Base-by-base conservation (phyloP, 2,888 invertebrate species). In the Caenorhabditis panamensis region DNA sequence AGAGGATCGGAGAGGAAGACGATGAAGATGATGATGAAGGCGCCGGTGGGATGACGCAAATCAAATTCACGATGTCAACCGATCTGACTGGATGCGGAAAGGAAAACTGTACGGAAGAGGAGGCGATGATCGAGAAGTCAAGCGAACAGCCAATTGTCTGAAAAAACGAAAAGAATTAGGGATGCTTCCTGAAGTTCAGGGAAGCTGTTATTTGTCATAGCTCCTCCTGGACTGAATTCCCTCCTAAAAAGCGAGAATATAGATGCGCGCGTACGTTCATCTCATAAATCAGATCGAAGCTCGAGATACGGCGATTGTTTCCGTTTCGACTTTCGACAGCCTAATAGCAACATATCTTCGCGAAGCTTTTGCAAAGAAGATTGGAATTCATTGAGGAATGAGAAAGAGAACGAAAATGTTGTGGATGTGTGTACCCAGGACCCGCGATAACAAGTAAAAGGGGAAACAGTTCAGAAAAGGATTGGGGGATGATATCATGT, bases 261-360 rank as follows among this genome's bases (percentile, higher is more conserved):
- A 62, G 54, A 26, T 62, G 47, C 31, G 61, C 41, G 61, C 71
- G 63, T 62, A 47, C 71, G 63, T 56, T 72, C 61, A 9, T 53
- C 53, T 61, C 51, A 64, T 72, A 72, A 72, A 72, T 64, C 63
- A 64, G 72, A 72, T 72, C 18, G 37, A 47, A 64, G 49, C 26
- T 63, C 49, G 37, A 72, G 64, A 64, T 72, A 64, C 31, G 37
- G 61, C n/a, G 3, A 47, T 64, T 59, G 66, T 66, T 73, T 72
- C 72, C 72, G 64, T 72, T 72, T 72, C 51, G 64, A 64, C 58
- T 58, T 47, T 56, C 63, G n/a, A n/a, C n/a, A n/a, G n/a, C n/a
- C n/a, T n/a, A n/a, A n/a, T 51, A 69, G 61, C 51, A 61, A 53
- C 31, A 49, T 37, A 9, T 31, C 31, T 31, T 31, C 9, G 31